Evolutionary conservation across 2,888 invertebrate genomes (phyloP).

Genomic region (Amphiduros pacificus): DNA sequence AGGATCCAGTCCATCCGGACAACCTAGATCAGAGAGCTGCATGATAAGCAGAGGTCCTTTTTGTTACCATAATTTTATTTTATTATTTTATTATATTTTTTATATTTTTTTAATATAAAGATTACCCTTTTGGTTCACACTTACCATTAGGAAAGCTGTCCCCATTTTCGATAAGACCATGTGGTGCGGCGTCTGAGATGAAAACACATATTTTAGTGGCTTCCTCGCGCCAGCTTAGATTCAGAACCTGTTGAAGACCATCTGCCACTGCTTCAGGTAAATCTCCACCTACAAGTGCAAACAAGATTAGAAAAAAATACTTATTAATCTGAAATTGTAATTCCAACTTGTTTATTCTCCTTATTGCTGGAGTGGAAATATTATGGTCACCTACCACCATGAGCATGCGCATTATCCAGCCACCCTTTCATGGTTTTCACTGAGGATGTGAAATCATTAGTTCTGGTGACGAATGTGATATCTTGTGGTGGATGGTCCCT

Average conservation of each 20-base stretch:
- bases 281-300: slow-evolving; percentile 44
- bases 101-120: too few species aligned
- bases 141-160: slow-evolving; percentile 42
- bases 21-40: slow-evolving; percentile 36
- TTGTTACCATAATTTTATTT: too few species aligned
- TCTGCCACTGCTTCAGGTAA: slow-evolving; percentile 52
- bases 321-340: too few species aligned
- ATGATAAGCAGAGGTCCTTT: too few species aligned
- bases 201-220: slow-evolving; percentile 51
- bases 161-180: slow-evolving; percentile 37
- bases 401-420: slow-evolving; percentile 41
- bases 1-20: slow-evolving; percentile 49
- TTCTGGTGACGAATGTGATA: slow-evolving; percentile 41
- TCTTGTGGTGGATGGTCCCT: slow-evolving; percentile 54
- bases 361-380: too few species aligned
- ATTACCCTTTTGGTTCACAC: too few species aligned
- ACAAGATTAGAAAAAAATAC: too few species aligned
- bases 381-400: slow-evolving; percentile 36
- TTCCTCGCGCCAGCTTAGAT: slow-evolving; percentile 46
- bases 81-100: too few species aligned
- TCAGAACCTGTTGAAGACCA: slow-evolving; percentile 45
- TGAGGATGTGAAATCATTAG: slow-evolving; percentile 47
- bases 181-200: slow-evolving; percentile 52
- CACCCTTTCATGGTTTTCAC: slow-evolving; percentile 44
- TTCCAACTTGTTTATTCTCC: too few species aligned